A percentile compares a stretch with the other conserved stretches of the same genome.
Conservation (phyloP, 2,113 vertebrate species). For the Tamias sibiricus region DNA sequence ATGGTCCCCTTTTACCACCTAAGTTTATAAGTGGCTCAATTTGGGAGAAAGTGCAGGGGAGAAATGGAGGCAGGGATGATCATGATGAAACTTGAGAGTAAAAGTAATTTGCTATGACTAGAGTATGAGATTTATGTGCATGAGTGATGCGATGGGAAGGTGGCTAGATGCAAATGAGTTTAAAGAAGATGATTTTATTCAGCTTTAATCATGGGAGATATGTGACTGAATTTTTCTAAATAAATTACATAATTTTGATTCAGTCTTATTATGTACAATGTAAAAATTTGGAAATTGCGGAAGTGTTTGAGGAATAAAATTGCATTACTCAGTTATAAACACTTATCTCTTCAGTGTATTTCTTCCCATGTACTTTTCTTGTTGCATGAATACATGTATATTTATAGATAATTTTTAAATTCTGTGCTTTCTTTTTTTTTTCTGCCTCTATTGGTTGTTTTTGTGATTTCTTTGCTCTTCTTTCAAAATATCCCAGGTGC, state of each 20-base stretch:
- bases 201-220: not conserved
- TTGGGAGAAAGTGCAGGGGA: not conserved
- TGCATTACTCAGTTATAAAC: not conserved
- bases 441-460: not conserved
- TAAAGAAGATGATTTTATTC: constrained; percentile 61
- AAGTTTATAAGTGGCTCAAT: not conserved
- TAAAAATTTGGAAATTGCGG: constrained; percentile 40
- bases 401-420: not conserved
- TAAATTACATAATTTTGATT: constrained; percentile 61
- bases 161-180: constrained; percentile 49
- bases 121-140: constrained; percentile 42
- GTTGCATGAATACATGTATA: not conserved
- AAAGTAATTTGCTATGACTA: not conserved
- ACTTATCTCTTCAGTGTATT: not conserved
- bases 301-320: constrained; percentile 35
- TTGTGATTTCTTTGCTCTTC: not conserved
- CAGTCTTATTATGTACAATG: constrained; percentile 18
- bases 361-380: not conserved
- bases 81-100: not conserved
- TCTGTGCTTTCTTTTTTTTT: not conserved
- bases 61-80: not conserved
- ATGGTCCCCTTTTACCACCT: not conserved
- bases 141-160: constrained; percentile 33
- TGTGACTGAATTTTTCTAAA: constrained; percentile 47
- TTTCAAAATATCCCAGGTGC: not conserved